Evolutionary conservation across 1,140 invertebrate species (phyloP).

Genomic region (Bombus pascuorum): DNA sequence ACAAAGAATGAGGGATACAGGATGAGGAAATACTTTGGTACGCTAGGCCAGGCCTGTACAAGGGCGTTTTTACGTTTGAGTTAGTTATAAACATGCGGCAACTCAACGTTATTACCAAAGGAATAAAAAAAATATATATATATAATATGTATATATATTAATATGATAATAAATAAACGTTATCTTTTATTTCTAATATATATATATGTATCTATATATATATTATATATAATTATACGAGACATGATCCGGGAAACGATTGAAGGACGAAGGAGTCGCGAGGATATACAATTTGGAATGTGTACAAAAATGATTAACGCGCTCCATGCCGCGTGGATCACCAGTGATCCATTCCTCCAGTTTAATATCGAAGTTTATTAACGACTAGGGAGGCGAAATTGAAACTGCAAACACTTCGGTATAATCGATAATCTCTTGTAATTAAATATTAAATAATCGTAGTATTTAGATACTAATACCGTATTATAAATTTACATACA

Average conservation of each 20-base stretch:
- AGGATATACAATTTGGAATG: constrained; percentile 9
- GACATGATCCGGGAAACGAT: constrained; percentile 29
- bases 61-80: constrained; percentile 68
- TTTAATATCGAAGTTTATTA: constrained; percentile 15
- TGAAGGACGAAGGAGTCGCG: constrained; percentile 29
- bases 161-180: constrained; percentile 71
- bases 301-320: neutral
- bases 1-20: constrained; percentile 1
- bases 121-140: constrained; percentile 58
- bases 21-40: constrained; percentile 78
- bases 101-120: constrained; percentile 73
- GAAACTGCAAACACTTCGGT: constrained; percentile 12
- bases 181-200: constrained; percentile 11
- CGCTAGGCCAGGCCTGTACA: constrained; percentile 81
- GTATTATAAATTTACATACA: neutral
- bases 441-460: constrained; percentile 9
- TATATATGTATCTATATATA: neutral
- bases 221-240: constrained; percentile 37
- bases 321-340: constrained; percentile 1
- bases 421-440: neutral
- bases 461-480: neutral
- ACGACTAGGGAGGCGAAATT: neutral
- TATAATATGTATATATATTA: constrained; percentile 61
- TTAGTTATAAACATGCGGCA: constrained; percentile 80
- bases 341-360: neutral